These are phyloP conservation scores for Cirrhinus molitorella DNA, from an alignment of 2,797 vertebrate species.

Conservation along the genomic window DNA sequence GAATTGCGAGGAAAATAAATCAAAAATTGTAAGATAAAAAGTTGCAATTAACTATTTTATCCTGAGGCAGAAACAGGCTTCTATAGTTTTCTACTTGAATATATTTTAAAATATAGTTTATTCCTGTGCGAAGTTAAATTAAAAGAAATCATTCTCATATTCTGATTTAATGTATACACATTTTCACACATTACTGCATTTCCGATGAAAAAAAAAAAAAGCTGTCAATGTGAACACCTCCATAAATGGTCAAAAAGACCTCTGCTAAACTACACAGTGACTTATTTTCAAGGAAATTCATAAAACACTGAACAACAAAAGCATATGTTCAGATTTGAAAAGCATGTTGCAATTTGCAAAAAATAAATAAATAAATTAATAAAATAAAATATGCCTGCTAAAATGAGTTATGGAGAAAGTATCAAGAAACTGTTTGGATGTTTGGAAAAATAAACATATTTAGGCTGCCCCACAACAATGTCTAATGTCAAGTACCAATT, in stretches of 20 bases:
- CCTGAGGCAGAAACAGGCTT: neutral
- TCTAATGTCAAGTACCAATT: neutral
- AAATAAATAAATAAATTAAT: neutral
- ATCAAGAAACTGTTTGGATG: neutral
- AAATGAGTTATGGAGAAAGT: conserved; percentile 3
- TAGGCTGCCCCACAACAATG: neutral
- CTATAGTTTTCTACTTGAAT: no score
- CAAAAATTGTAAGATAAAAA: no score
- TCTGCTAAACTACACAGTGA: neutral
- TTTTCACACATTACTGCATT: neutral
- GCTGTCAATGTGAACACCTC: neutral
- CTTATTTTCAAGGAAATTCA: neutral
- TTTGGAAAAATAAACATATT: conserved; percentile 8
- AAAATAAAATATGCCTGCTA: no score
- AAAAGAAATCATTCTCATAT: neutral
- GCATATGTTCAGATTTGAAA: conserved; percentile 32
- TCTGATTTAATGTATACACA: neutral
- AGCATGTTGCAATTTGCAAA: conserved; percentile 34
- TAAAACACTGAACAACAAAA: conserved; percentile 21
- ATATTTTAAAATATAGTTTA: no score
- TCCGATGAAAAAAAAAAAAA: no score
- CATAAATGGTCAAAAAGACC: neutral
- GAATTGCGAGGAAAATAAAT: no score
- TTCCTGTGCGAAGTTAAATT: neutral
- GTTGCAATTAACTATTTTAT: neutral